Percentiles rank a stretch among this genome's conserved stretches.
These are phyloP conservation scores for Poeciliopsis occidentalis DNA, from an alignment of 2,113 vertebrate genomes.

Conservation along the genomic window DNA sequence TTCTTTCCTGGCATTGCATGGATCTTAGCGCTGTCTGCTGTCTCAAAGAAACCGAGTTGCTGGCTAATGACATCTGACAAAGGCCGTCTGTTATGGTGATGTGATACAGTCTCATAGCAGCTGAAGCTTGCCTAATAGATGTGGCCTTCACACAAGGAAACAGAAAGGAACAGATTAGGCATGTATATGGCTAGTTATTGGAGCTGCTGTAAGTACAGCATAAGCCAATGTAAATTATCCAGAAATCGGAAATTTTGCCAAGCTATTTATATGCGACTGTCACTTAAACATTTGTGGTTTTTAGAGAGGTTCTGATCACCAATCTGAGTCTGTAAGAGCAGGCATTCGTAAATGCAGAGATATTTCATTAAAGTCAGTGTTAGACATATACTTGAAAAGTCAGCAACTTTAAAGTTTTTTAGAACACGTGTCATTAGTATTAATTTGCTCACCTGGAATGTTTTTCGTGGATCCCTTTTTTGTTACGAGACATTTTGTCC, in stretches of 20 bases:
- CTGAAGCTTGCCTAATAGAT: slow-evolving; percentile 51
- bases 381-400: neutral
- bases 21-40: slow-evolving; percentile 58
- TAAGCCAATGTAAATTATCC: neutral
- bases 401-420: neutral
- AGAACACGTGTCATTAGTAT: no score
- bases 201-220: neutral
- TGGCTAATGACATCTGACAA: slow-evolving; percentile 78
- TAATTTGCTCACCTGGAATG: no score
- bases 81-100: slow-evolving; percentile 75
- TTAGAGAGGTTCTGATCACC: neutral
- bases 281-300: no score
- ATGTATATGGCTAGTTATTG: neutral
- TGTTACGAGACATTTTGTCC: no score
- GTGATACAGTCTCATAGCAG: slow-evolving; percentile 64
- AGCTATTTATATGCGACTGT: no score
- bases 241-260: neutral
- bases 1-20: slow-evolving; percentile 25
- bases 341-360: neutral
- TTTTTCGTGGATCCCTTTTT: no score
- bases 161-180: slow-evolving; percentile 27
- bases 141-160: slow-evolving; percentile 24
- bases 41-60: slow-evolving; percentile 71
- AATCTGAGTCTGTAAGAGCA: neutral
- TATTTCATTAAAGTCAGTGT: neutral